phyloP scores from a whole-genome alignment of 2,113 vertebrate genomes.

The Gallinago paraguaiae region DNA sequence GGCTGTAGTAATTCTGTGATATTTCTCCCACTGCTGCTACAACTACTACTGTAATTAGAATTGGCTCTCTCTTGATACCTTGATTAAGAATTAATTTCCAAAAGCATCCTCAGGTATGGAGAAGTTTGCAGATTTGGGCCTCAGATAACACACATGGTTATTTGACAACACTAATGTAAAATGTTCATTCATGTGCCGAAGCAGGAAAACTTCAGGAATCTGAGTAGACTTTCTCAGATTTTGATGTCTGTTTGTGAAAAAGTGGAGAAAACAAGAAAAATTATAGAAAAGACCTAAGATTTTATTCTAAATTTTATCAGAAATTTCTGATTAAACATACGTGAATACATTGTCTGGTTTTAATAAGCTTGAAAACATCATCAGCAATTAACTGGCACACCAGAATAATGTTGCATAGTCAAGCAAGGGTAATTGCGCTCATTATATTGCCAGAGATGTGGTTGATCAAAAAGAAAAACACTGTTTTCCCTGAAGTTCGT shows the following conservation, averaged over 20 bases:
- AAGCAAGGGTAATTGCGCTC: conserved; percentile 24
- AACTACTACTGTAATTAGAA: not conserved
- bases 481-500: conserved; percentile 23
- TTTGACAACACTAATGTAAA: not conserved
- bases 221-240: not conserved
- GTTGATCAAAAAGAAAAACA: conserved; percentile 52
- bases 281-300: not conserved
- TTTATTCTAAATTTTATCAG: not conserved
- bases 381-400: conserved; percentile 40
- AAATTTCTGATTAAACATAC: conserved; percentile 20
- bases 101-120: not conserved
- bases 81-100: not conserved
- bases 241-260: not conserved
- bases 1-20: not conserved
- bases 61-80: not conserved
- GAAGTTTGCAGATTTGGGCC: not conserved
- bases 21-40: not conserved
- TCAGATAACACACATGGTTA: not conserved
- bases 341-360: conserved; percentile 5
- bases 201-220: not conserved
- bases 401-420: conserved; percentile 1
- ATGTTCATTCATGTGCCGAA: not conserved
- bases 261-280: not conserved
- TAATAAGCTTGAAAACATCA: conserved; percentile 51
- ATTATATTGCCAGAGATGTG: conserved; percentile 41